Evolutionary conservation across 1,140 invertebrate species (phyloP).

Genomic region (Cotesia vestalis): DNA sequence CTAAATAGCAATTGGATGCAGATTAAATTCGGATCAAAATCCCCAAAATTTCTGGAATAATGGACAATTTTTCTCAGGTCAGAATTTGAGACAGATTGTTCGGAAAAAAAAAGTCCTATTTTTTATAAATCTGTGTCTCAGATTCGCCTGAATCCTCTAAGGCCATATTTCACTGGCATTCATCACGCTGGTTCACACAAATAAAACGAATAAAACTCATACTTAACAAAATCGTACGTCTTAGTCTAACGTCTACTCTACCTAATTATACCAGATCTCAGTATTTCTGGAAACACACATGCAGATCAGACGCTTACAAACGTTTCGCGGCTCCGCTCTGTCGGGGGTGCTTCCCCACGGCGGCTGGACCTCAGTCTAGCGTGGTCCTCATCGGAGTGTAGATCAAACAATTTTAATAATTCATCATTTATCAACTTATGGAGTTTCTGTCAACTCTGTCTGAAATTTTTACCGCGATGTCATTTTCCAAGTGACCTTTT

Average conservation of each 20-base stretch:
- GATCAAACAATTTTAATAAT: slow-evolving; percentile 51
- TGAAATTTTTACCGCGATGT: too few relatives aligned
- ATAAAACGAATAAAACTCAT: too few relatives aligned
- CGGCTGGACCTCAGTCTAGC: slow-evolving; percentile 55
- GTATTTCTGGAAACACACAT: slow-evolving; percentile 38
- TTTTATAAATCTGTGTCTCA: background rate
- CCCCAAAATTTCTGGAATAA: too few relatives aligned
- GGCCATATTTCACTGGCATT: slow-evolving; percentile 28
- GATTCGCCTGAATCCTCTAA: slow-evolving; percentile 4
- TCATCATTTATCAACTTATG: background rate
- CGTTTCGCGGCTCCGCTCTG: slow-evolving; percentile 38
- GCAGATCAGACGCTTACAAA: slow-evolving; percentile 30
- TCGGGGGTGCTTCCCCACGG: slow-evolving; percentile 35
- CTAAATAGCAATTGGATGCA: too few relatives aligned
- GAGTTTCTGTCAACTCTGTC: too few relatives aligned
- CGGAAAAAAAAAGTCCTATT: background rate
- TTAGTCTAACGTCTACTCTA: slow-evolving; percentile 20
- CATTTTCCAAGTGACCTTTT: too few relatives aligned
- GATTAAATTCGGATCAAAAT: too few relatives aligned
- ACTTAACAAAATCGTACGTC: too few relatives aligned
- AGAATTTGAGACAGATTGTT: background rate
- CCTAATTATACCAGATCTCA: slow-evolving; percentile 37
- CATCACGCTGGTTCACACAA: slow-evolving; percentile 26
- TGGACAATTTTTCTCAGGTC: too few relatives aligned
- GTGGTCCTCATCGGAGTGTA: slow-evolving; percentile 53